Evolutionary conservation across 2,888 invertebrate genomes (phyloP), one percentile per base, ranked within the genome.

Genomic region (Sarcophaga rosellei): DNA sequence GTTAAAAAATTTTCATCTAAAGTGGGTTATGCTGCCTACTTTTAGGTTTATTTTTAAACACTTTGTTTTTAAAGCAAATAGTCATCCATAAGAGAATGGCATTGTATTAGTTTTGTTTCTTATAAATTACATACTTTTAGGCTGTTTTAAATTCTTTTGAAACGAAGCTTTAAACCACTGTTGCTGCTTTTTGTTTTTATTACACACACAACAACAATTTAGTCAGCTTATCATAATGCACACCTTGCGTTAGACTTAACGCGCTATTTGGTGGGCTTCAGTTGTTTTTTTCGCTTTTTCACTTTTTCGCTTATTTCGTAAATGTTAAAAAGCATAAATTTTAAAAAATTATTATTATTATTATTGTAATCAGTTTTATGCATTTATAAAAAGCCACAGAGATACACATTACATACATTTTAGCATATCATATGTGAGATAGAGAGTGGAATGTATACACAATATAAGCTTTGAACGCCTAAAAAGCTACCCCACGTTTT

Each of bases 281-380:
- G 23, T 20, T 66, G 76, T 84, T 4, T 76, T 53, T 35, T 20
- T 20, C 25, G n/a, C 61, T 80, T 84, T 0, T 76, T 59, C 15
- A 23, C 66, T 77, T 63, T 21, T 79, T 70, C 75, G 70, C 66
- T 84, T 84, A 81, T 72, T 84, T 81, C 63, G 62, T 76, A 76
- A 66, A 75, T 82, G 75, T 79, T 86, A 81, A 53, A 53, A 53
- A 81, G 77, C 81, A 88, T 88, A 84, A 88, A 86, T 86, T 86
- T 84, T 68, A 86, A 82, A 77, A 91, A 91, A 91, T 90, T 90
- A 91, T 90, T 89, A 89, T 91, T 91, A 92, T 91, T 91, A 91
- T 91, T 92, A 91, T 92, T 92, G 90, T 92, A 92, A 91, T 91
- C 91, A 92, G 92, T 91, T 91, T 91, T 92, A 91, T 92, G 91